Evolutionary conservation across 2,888 invertebrate species (phyloP), one percentile per base, ranked within the genome.

Genomic region (Nomada ruficornis): DNA sequence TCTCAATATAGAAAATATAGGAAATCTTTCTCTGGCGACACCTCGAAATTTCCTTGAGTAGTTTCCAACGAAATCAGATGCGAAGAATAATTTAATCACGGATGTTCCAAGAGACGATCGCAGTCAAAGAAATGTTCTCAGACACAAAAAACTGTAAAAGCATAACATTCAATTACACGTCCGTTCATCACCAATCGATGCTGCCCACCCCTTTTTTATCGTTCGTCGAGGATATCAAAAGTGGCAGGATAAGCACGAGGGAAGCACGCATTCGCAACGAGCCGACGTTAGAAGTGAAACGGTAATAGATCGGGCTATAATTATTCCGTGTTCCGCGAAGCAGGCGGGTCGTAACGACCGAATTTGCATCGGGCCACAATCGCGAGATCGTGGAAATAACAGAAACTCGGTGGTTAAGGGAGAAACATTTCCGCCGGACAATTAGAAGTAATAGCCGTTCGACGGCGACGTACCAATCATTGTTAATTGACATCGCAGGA

Each of bases 401-500:
- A 78, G 83, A 82, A 77, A 64, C 55, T 55, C 62, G 59, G 71
- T n/a, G 72, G 72, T 76, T 72, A 63, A 60, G 64, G 75, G 57
- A 23, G 73, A 44, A 80, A 74, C 70, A 78, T 84, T 86, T 84
- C 80, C 82, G 83, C 73, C 79, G 79, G 73, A 79, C 86, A 90
- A 90, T 90, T 90, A 89, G 84, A 81, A 80, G 79, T 87, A 88
- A 90, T 88, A 84, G 86, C 81, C 72, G 86, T 86, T 86, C 80
- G 74, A 75, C 73, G 55, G 60, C 76, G 77, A 73, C 77, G 85
- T 78, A 83, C 84, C 89, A 86, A 91, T 90, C 88, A 89, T 88
- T 91, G 88, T 88, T 91, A 91, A 91, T 90, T 90, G 88, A 90
- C 88, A 85, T 84, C 83, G 44, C 13, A 85, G 84, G 76, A 83